Evolutionary conservation across 2,113 vertebrate genomes (phyloP), one percentile per base, ranked within the genome.

Genomic region (Tragelaphus buxtoni): DNA sequence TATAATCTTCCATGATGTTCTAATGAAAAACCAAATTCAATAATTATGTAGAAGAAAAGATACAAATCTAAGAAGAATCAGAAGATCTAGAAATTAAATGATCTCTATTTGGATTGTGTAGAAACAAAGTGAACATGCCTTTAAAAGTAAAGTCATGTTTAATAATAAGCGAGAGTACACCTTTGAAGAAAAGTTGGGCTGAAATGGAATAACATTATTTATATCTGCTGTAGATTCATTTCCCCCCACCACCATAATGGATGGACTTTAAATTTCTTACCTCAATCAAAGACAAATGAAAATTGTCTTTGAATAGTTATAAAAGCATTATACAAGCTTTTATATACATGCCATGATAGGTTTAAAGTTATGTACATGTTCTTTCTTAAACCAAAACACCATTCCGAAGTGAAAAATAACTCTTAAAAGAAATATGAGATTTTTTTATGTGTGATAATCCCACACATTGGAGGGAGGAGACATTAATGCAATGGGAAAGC

Each of bases 231-330:
- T 60, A 45, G 63, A 69, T 80, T 35, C 17, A 51, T 90, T 24
- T 47, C 26, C 2, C 1, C 9, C 3, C 35, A 7, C 1, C 13
- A 18, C 49, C 7, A 8, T 76, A 87, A 14, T 26, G 3, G 4
- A 63, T 77, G 56, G 32, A 39, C 56, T 77, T 94, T 79, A 77
- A 83, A 47, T 26, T 63, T 55, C 22, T 82, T 88, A 1, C 7
- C 53, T 83, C 53, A 80, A 69, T 85, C 49, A 80, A 84, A 88
- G 82, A 60, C 53, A 97, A 97, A 87, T 94, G 22, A 60, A 55
- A 83, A 28, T 49, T 80, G 72, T 35, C 1, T 35, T 69, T 83
- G 13, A 85, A 69, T 13, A 69, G 6, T 84, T 76, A 88, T 18
- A 61, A 87, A 88, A 96, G 1, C 35, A 84, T 63, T 83, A 1